Evolutionary conservation across 2,113 vertebrate species (phyloP), one percentile per base, ranked within the genome.

Genomic region (Hystrix brachyura): DNA sequence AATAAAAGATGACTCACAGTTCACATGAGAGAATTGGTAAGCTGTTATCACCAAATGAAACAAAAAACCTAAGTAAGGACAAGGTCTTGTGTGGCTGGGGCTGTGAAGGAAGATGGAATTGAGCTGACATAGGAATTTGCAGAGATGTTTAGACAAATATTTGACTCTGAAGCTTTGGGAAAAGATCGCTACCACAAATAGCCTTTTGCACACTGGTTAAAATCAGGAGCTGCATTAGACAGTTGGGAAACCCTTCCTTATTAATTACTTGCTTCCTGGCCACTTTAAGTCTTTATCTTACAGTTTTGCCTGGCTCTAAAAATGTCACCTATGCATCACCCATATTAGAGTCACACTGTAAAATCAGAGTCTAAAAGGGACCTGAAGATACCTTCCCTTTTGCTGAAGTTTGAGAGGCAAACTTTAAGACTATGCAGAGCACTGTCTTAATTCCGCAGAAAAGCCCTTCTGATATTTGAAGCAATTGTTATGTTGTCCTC

Each of bases 391-490:
- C 1, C 32, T 80, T 51, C 53, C 9, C 9, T 7, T 82, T 85
- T 2, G 43, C 13, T 82, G 5, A 91, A 62, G 32, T 81, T 76
- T 90, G 34, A 95, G 78, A 90, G 64, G 32, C 7, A 90, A 59
- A 62, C 23, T 12, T 57, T 85, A 91, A 82, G 19, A n/a, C 87
- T 90, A 83, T 74, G 94, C 23, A 60, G 25, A 84, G 32, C 15
- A 91, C 85, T 53, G 29, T 78, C 53, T 91, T 51, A 93, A 62
- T 91, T 91, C 32, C 65, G 79, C 5, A 81, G 13, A 72, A 97
- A 96, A 87, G n/a, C 32, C 83, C 27, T 96, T 85, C n/a, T 74
- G 57, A 72, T 80, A 95, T 55, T 27, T 97, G 55, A 94, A 93
- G 78, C 57, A 95, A 85, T 81, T 94, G 87, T 43, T 74, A 65